phyloP scores from a whole-genome alignment of 2,113 vertebrate species.

The Trinectes maculatus region DNA sequence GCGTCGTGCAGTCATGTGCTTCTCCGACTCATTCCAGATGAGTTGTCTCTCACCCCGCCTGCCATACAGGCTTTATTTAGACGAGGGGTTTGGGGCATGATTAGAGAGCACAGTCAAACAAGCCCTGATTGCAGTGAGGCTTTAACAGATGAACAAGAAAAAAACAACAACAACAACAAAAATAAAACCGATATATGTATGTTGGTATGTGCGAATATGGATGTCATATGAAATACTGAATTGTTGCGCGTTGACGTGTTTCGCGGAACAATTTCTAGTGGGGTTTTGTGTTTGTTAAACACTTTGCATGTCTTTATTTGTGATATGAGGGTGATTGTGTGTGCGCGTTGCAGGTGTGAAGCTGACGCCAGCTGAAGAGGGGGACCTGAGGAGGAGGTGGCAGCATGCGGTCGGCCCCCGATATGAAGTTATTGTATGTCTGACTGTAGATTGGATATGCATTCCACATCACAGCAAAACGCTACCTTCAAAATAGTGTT shows the following conservation, averaged over 20 bases:
- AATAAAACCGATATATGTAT: slow-evolving; percentile 6
- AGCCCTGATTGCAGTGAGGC: slow-evolving; percentile 67
- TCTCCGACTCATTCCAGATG: slow-evolving; percentile 74
- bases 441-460: slow-evolving; percentile 16
- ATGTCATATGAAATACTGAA: slow-evolving; percentile 5
- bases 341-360: slow-evolving; percentile 57
- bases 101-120: slow-evolving; percentile 71
- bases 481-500: not conserved
- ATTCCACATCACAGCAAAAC: not conserved
- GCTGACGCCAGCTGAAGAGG: slow-evolving; percentile 65
- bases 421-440: slow-evolving; percentile 90
- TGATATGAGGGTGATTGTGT: slow-evolving; percentile 5
- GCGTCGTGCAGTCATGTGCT: slow-evolving; percentile 72
- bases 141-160: slow-evolving; percentile 65
- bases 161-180: slow-evolving; percentile 52
- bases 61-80: slow-evolving; percentile 71
- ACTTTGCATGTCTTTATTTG: not conserved
- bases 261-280: not conserved
- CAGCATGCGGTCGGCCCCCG: slow-evolving; percentile 85
- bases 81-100: slow-evolving; percentile 63
- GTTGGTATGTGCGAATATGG: slow-evolving; percentile 51
- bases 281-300: not conserved
- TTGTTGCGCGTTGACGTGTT: slow-evolving; percentile 37
- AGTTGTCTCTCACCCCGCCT: slow-evolving; percentile 64
- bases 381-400: slow-evolving; percentile 84